These are phyloP conservation scores for Hypanus sabinus DNA, from an alignment of 2,113 vertebrate species.

Conservation along the genomic window DNA sequence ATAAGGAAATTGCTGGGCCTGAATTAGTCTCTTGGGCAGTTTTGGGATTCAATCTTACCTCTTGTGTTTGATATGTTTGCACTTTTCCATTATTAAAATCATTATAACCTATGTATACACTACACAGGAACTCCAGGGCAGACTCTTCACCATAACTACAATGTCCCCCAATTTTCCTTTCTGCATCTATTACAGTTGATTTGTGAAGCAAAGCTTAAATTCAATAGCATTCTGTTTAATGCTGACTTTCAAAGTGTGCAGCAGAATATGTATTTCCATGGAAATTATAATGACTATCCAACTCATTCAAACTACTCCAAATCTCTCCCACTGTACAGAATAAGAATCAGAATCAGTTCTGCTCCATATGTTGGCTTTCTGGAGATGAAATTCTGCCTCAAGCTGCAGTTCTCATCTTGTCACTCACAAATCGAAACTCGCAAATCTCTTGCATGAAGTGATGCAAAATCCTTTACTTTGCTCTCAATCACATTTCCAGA, in stretches of 20 bases:
- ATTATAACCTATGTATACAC: neutral
- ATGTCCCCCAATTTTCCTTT: neutral
- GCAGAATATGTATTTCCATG: neutral
- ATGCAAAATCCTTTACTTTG: neutral
- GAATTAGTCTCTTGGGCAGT: neutral
- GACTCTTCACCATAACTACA: neutral
- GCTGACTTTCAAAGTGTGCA: neutral
- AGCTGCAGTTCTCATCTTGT: slow-evolving; percentile 19
- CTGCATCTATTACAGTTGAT: neutral
- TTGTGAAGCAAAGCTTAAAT: neutral
- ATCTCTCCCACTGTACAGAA: neutral
- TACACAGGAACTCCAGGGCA: neutral
- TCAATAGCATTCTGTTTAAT: neutral
- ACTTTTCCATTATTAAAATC: neutral
- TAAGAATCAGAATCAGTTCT: slow-evolving; percentile 13
- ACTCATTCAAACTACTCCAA: neutral
- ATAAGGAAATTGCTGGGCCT: neutral
- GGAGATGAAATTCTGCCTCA: neutral
- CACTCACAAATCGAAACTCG: neutral
- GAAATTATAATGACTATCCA: neutral
- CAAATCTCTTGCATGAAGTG: neutral
- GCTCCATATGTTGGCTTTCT: neutral
- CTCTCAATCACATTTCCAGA: neutral
- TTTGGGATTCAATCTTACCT: neutral
- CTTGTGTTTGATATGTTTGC: neutral